These are phyloP conservation scores for Drosophila dives DNA, from an alignment of 2,888 invertebrate species.

Conservation along the genomic window DNA sequence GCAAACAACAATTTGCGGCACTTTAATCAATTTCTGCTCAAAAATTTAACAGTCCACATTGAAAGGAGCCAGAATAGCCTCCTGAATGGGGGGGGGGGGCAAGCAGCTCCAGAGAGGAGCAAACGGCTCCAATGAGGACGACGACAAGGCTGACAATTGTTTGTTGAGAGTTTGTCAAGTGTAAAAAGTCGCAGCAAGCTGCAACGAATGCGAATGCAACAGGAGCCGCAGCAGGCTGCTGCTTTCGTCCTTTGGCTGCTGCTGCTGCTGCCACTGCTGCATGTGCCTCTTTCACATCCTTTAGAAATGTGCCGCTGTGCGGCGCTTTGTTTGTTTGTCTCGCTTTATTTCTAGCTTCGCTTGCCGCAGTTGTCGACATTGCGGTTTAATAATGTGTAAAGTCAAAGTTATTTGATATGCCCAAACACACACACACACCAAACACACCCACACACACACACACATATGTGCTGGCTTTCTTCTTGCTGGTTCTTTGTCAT, in stretches of 20 bases:
- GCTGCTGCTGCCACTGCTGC: slow-evolving; percentile 6
- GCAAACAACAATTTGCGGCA: slow-evolving; percentile 67
- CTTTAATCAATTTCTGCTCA: slow-evolving; percentile 76
- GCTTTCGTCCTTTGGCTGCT: slow-evolving; percentile 11
- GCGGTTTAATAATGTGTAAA: slow-evolving; percentile 82
- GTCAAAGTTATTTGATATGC: slow-evolving; percentile 82
- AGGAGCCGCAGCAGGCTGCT: slow-evolving; percentile 44
- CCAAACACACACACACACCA: slow-evolving; percentile 50
- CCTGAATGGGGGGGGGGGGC: slow-evolving; percentile 23
- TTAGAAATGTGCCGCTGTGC: neutral
- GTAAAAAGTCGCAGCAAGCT: slow-evolving; percentile 59
- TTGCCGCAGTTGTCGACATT: slow-evolving; percentile 62
- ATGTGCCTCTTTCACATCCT: neutral
- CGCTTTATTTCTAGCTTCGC: slow-evolving; percentile 59
- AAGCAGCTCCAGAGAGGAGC: neutral
- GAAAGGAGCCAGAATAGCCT: slow-evolving; percentile 18
- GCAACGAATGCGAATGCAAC: slow-evolving; percentile 62
- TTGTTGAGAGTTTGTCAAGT: slow-evolving; percentile 78
- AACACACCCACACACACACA: slow-evolving; percentile 16
- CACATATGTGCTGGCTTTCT: slow-evolving; percentile 32
- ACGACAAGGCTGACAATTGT: slow-evolving; percentile 76
- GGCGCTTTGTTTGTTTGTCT: slow-evolving; percentile 63
- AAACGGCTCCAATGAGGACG: slow-evolving; percentile 5
- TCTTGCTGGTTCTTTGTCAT: slow-evolving; percentile 60
- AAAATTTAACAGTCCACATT: slow-evolving; percentile 72